Percentiles rank a stretch among this genome's conserved stretches.
Conservation (phyloP, 1,140 invertebrate genomes). For the Mesaphorura yosii region DNA sequence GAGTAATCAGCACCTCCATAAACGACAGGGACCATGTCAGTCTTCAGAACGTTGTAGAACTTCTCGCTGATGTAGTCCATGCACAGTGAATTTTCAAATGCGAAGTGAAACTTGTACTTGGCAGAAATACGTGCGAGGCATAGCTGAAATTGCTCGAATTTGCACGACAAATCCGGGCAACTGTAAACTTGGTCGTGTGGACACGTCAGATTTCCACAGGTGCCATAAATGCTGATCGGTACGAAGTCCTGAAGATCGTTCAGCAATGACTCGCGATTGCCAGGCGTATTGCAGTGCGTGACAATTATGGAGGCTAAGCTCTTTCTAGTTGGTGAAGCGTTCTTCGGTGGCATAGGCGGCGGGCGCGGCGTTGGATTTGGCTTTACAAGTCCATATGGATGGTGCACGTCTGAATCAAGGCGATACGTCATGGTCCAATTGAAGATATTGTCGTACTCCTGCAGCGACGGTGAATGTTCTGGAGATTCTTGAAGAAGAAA, state of each 20-base stretch:
- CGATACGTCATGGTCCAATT: conserved; percentile 44
- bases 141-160: no score
- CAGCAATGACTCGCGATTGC: conserved; percentile 40
- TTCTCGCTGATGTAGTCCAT: no score
- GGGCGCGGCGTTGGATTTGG: neutral
- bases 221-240: conserved; percentile 45
- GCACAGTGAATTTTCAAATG: no score
- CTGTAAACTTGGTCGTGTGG: neutral
- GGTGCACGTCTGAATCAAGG: conserved; percentile 20
- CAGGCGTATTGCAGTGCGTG: conserved; percentile 40
- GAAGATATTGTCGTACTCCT: conserved; percentile 32
- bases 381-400: conserved; percentile 6
- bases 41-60: no score
- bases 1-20: conserved; percentile 30
- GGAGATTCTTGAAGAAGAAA: conserved; percentile 43
- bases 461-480: neutral
- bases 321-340: conserved; percentile 11
- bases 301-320: conserved; percentile 41
- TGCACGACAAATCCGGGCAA: no score
- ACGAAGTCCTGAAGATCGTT: conserved; percentile 39
- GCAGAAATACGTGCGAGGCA: no score
- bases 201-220: conserved; percentile 36
- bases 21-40: conserved; percentile 28
- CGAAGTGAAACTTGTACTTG: no score
- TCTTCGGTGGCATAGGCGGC: neutral